Base-by-base conservation (phyloP, 2,888 invertebrate species). In the Gerris lacustris region DNA sequence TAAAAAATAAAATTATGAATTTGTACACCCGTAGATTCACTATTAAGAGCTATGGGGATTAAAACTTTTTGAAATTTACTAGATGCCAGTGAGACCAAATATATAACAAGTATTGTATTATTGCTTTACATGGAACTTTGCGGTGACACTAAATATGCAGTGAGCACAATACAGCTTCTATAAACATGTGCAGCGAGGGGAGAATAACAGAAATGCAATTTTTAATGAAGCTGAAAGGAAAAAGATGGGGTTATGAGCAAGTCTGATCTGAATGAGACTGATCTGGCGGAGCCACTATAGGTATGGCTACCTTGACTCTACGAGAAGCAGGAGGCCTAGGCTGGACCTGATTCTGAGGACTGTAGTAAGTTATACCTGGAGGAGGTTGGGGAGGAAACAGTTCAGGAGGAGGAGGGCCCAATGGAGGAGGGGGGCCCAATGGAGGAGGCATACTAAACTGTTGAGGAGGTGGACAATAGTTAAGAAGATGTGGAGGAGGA, bases 281-380 rank as follows among this genome's bases (percentile, higher is more conserved):
- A 18, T 64, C 64, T 2, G 78, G 77, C 4, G 78, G 78, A 45
- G 78, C 77, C 15, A 79, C 77, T 45, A 79, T 79, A 7, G 78
- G 79, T 66, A 79, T 79, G 6, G 79, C 79, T 11, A 78, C 70
- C 69, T 78, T 77, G 6, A 77, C 75, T n/a, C 79, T 70, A 31
- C 77, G 76, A 4, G 72, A 72, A 31, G 77, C 76, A 0, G 77
- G 75, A 6, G 75, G 74, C 18, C 75, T 75, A 31, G 76, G 74
- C 17, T 75, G 75, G 67, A 75, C 72, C 63, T 76, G 77, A 5
- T 75, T 76, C 70, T 78, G 77, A 6, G 78, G 75, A 70, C 76
- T 78, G 73, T 78, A 78, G 71, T 78, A 79, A 2, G 78, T 78
- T 15, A 76, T 76, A 17, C 77, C 76, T 7, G 69, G 69, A 0